Percentiles rank a stretch among this genome's conserved stretches.
phyloP scores from a whole-genome alignment of 2,888 invertebrate species.

The Bombylius major region DNA sequence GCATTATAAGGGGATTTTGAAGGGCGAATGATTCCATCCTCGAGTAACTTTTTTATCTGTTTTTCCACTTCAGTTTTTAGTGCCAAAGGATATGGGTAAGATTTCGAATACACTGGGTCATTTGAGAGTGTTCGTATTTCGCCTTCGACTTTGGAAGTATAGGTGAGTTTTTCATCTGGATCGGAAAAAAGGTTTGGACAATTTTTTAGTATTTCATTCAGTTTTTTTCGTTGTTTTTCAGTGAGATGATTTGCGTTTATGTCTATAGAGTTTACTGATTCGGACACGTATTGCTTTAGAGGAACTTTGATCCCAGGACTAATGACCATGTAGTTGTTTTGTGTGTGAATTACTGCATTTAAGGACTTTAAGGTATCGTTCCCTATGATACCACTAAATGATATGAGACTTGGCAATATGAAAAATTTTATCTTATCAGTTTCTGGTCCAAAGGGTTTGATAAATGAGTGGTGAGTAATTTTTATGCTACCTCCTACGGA shows the following conservation, averaged over 20 bases:
- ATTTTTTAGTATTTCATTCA: too few species aligned
- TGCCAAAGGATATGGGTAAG: background rate
- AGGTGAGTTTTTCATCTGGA: background rate
- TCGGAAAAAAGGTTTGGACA: background rate
- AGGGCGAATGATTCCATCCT: slow-evolving; percentile 7
- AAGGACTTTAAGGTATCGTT: slow-evolving; percentile 8
- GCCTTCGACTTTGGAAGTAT: background rate
- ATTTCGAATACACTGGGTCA: background rate
- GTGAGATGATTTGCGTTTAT: too few species aligned
- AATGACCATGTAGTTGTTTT: slow-evolving; percentile 8
- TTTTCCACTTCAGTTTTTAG: background rate
- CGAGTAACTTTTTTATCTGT: background rate
- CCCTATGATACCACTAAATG: slow-evolving; percentile 8
- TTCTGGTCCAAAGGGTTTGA: slow-evolving; percentile 4
- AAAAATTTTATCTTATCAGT: slow-evolving; percentile 9
- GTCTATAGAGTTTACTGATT: too few species aligned
- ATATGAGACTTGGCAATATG: slow-evolving; percentile 3
- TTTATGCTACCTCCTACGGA: slow-evolving; percentile 10
- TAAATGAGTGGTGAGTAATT: slow-evolving; percentile 9
- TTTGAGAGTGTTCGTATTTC: background rate
- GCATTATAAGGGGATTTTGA: slow-evolving; percentile 14
- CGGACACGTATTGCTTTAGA: too few species aligned
- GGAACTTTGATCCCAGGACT: background rate
- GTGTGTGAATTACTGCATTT: slow-evolving; percentile 2
- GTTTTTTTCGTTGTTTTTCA: too few species aligned